These are phyloP conservation scores for Eulimnadia texana DNA, from an alignment of 1,140 invertebrate genomes.

Conservation along the genomic window DNA sequence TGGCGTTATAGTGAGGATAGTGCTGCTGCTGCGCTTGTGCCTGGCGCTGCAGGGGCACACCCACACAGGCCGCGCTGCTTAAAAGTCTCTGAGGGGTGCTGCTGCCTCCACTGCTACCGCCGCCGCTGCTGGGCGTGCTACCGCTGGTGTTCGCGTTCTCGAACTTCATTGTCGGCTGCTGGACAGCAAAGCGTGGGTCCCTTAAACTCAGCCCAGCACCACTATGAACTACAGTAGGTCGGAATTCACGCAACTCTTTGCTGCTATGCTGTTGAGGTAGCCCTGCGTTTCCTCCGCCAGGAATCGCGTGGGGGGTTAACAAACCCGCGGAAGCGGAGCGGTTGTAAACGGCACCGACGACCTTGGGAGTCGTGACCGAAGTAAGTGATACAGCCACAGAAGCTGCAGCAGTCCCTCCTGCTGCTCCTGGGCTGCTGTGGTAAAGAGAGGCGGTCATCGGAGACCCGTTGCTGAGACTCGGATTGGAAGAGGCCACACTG, in stretches of 20 bases:
- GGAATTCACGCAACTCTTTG: neutral
- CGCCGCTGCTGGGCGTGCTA: neutral
- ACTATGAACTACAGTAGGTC: neutral
- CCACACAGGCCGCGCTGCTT: neutral
- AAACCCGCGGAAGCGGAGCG: conserved; percentile 11
- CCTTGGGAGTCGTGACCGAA: conserved; percentile 15
- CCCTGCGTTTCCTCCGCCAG: neutral
- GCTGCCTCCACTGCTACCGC: neutral
- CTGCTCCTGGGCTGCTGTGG: conserved; percentile 18
- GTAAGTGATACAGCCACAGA: conserved; percentile 10
- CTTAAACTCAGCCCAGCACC: neutral
- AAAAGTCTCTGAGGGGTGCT: neutral
- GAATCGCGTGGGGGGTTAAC: conserved; percentile 3
- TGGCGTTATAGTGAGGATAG: conserved; percentile 10
- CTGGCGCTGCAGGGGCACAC: neutral
- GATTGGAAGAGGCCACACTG: conserved; percentile 12
- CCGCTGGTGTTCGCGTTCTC: neutral
- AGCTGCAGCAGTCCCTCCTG: conserved; percentile 11
- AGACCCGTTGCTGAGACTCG: neutral
- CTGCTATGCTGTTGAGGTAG: neutral
- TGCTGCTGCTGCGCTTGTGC: conserved; percentile 1
- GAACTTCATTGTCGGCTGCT: neutral
- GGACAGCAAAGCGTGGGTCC: neutral
- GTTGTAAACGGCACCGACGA: conserved; percentile 7
- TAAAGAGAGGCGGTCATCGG: conserved; percentile 6